Evolutionary conservation across 2,888 invertebrate species (phyloP).

Genomic region (Stegana nigrithorax): DNA sequence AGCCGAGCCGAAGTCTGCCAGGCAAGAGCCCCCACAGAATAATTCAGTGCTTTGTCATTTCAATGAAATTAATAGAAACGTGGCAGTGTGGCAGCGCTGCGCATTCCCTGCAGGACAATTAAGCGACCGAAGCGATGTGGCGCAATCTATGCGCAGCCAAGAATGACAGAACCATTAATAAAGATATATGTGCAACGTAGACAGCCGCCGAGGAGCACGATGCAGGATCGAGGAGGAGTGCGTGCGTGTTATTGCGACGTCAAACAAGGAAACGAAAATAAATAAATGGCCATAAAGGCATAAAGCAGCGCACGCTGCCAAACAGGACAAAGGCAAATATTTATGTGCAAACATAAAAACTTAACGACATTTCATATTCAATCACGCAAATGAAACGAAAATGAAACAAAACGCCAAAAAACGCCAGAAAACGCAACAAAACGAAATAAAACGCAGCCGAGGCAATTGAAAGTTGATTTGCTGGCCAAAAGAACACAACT

Average conservation of each 20-base stretch:
- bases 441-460: constrained; percentile 36
- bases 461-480: background rate
- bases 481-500: no score
- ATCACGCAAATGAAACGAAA: constrained; percentile 32
- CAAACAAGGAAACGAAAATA: background rate
- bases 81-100: no score
- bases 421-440: constrained; percentile 9
- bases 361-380: constrained; percentile 58
- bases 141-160: no score
- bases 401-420: constrained; percentile 32
- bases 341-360: constrained; percentile 54
- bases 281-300: no score
- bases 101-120: no score
- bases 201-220: no score
- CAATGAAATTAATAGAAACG: no score
- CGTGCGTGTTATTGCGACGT: background rate
- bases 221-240: background rate
- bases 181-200: constrained; percentile 9
- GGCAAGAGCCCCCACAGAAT: no score
- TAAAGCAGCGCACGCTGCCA: no score
- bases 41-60: no score
- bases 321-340: constrained; percentile 44
- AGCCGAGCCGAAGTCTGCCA: no score
- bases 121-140: no score
- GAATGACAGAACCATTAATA: constrained; percentile 16